Evolutionary conservation across 2,888 invertebrate genomes (phyloP).

Genomic region (Conistra vaccinii): DNA sequence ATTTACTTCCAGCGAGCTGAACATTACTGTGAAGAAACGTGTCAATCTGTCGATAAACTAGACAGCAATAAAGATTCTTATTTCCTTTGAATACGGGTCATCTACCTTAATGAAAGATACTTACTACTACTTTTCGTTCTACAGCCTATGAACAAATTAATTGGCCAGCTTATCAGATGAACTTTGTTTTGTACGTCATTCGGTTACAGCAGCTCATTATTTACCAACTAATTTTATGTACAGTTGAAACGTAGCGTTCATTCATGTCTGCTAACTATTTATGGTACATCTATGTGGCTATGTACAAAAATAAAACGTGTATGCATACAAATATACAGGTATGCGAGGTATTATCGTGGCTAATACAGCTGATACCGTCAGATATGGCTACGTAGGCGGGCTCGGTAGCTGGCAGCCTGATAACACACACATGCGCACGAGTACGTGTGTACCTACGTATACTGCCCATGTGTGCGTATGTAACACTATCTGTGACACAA

Average conservation of each 20-base stretch:
- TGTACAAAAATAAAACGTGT: conserved; percentile 60
- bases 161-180: conserved; percentile 21
- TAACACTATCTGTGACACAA: conserved; percentile 73
- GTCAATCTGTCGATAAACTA: conserved; percentile 14
- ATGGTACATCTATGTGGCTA: conserved; percentile 46
- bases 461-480: conserved; percentile 48
- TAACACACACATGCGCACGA: conserved; percentile 67
- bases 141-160: conserved; percentile 9
- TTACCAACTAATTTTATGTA: conserved; percentile 50
- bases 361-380: conserved; percentile 81
- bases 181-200: conserved; percentile 19
- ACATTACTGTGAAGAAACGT: conserved; percentile 22
- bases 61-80: conserved; percentile 20
- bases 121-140: conserved; percentile 27
- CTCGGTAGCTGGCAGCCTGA: conserved; percentile 73
- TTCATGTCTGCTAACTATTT: conserved; percentile 74
- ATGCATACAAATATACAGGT: conserved; percentile 77
- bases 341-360: conserved; percentile 80
- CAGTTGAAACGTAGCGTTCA: conserved; percentile 66
- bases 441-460: conserved; percentile 28
- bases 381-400: conserved; percentile 82
- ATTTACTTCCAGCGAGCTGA: conserved; percentile 32
- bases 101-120: neutral
- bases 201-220: conserved; percentile 42
- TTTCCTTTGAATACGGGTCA: conserved; percentile 29